phyloP scores from a whole-genome alignment of 2,797 vertebrate genomes.

The Schizothorax lantsangensis region DNA sequence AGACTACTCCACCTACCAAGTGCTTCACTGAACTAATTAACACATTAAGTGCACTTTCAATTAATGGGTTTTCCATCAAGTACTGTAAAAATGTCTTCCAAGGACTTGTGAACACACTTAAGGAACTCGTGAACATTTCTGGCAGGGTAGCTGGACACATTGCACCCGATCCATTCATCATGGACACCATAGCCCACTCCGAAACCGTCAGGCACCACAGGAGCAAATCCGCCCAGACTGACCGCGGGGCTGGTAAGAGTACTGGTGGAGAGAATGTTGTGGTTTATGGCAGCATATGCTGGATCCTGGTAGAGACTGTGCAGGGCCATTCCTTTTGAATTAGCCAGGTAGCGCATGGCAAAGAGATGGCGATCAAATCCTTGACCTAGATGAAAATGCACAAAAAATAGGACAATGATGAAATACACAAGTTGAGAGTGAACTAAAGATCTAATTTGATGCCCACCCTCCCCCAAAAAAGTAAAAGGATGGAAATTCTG shows the following conservation, averaged over 20 bases:
- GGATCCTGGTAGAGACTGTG: conserved; percentile 87
- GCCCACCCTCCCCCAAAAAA: neutral
- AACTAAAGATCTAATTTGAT: neutral
- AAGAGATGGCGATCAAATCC: conserved; percentile 97
- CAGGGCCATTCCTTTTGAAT: conserved; percentile 75
- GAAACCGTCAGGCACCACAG: conserved; percentile 92
- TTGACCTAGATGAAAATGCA: conserved; percentile 81
- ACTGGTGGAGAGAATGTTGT: conserved; percentile 97
- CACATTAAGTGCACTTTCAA: neutral
- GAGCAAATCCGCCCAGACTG: conserved; percentile 90
- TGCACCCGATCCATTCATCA: conserved; percentile 91
- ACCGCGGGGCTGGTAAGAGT: conserved; percentile 90
- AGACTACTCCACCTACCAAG: neutral
- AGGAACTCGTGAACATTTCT: conserved; percentile 89
- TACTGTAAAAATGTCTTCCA: conserved; percentile 91
- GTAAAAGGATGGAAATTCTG: neutral
- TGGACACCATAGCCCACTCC: conserved; percentile 90
- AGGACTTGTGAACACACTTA: conserved; percentile 85
- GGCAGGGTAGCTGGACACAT: conserved; percentile 86
- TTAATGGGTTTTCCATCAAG: conserved; percentile 84
- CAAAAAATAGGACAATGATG: neutral
- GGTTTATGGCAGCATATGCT: conserved; percentile 88
- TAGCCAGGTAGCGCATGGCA: conserved; percentile 83
- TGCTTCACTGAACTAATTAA: neutral
- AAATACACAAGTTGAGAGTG: neutral